Conservation (phyloP, 92 coral and sea anemone genomes). For the Pocillopora grandis region DNA sequence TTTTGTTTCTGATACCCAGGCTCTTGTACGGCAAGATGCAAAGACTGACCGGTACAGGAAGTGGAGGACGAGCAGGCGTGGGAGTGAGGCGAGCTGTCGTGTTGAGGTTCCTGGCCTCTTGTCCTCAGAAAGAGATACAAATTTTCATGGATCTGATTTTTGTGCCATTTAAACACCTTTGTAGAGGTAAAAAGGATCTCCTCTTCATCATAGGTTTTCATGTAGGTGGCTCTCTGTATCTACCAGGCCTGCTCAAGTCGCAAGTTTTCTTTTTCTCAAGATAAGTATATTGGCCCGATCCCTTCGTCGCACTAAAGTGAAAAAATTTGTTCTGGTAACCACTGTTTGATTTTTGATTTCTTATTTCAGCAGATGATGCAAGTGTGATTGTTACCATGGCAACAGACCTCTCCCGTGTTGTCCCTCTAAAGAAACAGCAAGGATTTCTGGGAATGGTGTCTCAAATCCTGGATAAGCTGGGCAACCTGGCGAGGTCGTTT, state of each 20-base stretch:
- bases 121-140: slow-evolving; percentile 75
- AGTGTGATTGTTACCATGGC: slow-evolving; percentile 1
- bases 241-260: no score
- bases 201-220: background rate
- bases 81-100: slow-evolving; percentile 76
- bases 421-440: slow-evolving; percentile 90
- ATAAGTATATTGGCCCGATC: no score
- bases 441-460: slow-evolving; percentile 90
- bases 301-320: no score
- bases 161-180: slow-evolving; percentile 82
- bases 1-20: slow-evolving; percentile 34
- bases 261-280: no score
- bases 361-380: slow-evolving; percentile 21
- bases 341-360: background rate
- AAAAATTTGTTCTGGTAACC: no score
- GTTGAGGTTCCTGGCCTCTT: slow-evolving; percentile 84
- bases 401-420: slow-evolving; percentile 62
- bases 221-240: no score
- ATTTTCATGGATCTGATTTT: slow-evolving; percentile 90
- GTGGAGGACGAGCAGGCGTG: slow-evolving; percentile 85
- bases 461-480: slow-evolving; percentile 74
- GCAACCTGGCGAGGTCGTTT: slow-evolving; percentile 51
- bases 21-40: slow-evolving; percentile 93
- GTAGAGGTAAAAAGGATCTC: slow-evolving; percentile 51
- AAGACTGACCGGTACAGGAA: slow-evolving; percentile 95